Conservation (phyloP, 1,140 invertebrate genomes). For the Cherax destructor region DNA sequence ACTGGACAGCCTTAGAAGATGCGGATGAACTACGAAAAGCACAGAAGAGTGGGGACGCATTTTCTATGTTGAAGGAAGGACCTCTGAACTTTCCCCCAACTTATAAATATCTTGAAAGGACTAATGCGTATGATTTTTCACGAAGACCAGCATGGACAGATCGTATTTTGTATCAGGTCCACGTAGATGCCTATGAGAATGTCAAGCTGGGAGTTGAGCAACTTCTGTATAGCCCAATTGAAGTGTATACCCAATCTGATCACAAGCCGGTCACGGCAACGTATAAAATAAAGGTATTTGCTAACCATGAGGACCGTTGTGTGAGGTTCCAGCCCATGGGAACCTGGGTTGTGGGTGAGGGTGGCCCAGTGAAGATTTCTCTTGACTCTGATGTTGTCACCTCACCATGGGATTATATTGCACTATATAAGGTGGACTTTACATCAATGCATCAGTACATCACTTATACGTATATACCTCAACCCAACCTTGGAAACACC, state of each 20-base stretch:
- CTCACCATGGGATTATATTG: slow-evolving; percentile 87
- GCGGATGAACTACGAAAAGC: slow-evolving; percentile 85
- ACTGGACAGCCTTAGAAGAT: slow-evolving; percentile 81
- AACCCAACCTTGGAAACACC: slow-evolving; percentile 7
- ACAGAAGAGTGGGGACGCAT: slow-evolving; percentile 84
- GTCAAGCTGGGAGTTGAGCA: slow-evolving; percentile 82
- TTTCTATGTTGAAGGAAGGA: slow-evolving; percentile 86
- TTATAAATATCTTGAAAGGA: slow-evolving; percentile 80
- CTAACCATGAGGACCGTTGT: slow-evolving; percentile 81
- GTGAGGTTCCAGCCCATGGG: slow-evolving; percentile 83
- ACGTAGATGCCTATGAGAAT: slow-evolving; percentile 85
- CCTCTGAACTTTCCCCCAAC: slow-evolving; percentile 89
- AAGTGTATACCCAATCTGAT: slow-evolving; percentile 85
- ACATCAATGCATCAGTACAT: slow-evolving; percentile 88
- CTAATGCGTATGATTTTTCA: slow-evolving; percentile 53
- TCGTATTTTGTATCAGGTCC: slow-evolving; percentile 88
- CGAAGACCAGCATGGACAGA: slow-evolving; percentile 92
- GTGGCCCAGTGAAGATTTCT: slow-evolving; percentile 82
- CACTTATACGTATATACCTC: slow-evolving; percentile 85
- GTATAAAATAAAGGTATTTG: slow-evolving; percentile 83
- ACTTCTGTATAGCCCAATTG: slow-evolving; percentile 82
- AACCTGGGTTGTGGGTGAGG: slow-evolving; percentile 82
- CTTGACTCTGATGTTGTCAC: slow-evolving; percentile 80
- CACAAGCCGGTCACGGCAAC: slow-evolving; percentile 89
- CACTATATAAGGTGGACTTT: slow-evolving; percentile 86